Percentiles rank a stretch among this genome's conserved stretches.
Evolutionary conservation across 2,113 vertebrate species (phyloP).

Genomic region (Stigmatopora argus): DNA sequence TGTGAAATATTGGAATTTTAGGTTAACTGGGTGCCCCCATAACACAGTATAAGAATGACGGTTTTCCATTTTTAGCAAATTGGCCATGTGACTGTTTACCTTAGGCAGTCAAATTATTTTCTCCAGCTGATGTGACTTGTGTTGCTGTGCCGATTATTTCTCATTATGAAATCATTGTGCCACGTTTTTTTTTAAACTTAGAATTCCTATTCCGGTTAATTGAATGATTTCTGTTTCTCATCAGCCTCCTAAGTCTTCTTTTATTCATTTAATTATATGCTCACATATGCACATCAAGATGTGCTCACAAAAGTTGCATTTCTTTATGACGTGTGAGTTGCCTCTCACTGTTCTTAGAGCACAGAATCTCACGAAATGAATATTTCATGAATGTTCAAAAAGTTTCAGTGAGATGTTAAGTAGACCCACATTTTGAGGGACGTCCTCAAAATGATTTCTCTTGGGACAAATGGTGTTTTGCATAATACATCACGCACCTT

Average conservation of each 20-base stretch:
- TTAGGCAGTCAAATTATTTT: neutral
- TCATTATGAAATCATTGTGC: neutral
- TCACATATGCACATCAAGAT: neutral
- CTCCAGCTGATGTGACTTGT: neutral
- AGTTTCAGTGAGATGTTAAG: neutral
- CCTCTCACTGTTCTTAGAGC: neutral
- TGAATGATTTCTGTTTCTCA: constrained; percentile 10
- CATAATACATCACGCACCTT: neutral
- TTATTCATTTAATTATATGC: neutral
- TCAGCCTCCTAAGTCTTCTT: neutral
- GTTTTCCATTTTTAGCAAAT: neutral
- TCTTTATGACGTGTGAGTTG: neutral
- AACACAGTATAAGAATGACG: neutral
- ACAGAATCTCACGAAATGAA: constrained; percentile 1
- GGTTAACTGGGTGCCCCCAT: neutral
- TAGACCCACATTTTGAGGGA: constrained; percentile 12
- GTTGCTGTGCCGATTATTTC: constrained; percentile 1
- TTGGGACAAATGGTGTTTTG: neutral
- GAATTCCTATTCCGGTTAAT: constrained; percentile 8
- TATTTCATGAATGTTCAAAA: constrained; percentile 12
- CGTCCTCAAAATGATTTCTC: constrained; percentile 4
- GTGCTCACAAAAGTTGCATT: neutral
- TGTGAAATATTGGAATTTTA: neutral
- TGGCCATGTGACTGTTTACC: neutral
- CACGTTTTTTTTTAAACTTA: constrained; percentile 1